Evolutionary conservation across 2,113 vertebrate genomes (phyloP).

Genomic region (Indicator indicator): DNA sequence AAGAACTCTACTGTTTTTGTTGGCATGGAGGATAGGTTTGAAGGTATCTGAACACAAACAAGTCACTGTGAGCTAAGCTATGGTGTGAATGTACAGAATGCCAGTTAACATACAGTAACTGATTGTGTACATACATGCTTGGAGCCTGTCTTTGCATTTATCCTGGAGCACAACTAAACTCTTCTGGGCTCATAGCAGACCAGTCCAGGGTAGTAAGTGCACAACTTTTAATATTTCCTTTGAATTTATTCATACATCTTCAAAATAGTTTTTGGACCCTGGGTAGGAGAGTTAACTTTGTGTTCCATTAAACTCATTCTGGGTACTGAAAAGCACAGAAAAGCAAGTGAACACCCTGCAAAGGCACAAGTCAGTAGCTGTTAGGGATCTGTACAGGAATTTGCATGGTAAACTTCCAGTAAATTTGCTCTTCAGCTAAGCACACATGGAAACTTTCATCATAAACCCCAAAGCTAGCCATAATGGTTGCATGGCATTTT

Average conservation of each 20-base stretch:
- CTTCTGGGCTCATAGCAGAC: neutral
- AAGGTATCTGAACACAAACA: conserved; percentile 28
- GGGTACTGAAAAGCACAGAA: neutral
- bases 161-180: neutral
- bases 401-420: neutral
- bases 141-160: neutral
- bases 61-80: conserved; percentile 22
- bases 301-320: neutral
- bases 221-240: neutral
- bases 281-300: neutral
- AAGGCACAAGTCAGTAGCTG: neutral
- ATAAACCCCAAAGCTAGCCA: neutral
- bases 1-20: neutral
- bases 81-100: neutral
- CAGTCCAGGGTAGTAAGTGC: neutral
- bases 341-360: neutral
- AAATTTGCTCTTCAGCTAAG: neutral
- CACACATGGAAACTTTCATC: neutral
- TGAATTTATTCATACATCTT: neutral
- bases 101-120: neutral
- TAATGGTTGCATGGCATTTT: neutral
- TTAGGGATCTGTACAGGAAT: neutral
- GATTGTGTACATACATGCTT: neutral
- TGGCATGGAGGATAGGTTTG: neutral
- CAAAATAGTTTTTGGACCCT: neutral